Evolutionary conservation across 2,113 vertebrate species (phyloP), one percentile per base, ranked within the genome.

Genomic region (Dasypus novemcinctus): DNA sequence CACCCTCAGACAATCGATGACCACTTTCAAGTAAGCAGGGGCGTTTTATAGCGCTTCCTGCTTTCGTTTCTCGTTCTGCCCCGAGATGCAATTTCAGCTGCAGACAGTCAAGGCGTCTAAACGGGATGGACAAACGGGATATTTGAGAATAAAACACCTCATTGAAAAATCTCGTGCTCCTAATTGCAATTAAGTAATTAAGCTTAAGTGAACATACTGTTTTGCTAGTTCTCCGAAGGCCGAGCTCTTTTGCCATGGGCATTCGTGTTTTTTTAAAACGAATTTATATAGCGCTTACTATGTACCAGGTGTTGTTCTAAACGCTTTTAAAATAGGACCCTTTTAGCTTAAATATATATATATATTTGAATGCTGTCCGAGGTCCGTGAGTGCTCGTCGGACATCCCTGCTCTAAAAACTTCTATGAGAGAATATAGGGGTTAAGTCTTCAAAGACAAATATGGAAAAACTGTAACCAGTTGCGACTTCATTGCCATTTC

Each of bases 361-460:
- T n/a, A 57, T 76, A 20, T n/a, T 29, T 87, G 69, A 66, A 82
- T 74, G 3, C 33, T 23, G 63, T 49, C 46, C 71, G 81, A 94
- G 95, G 88, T 81, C 59, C 41, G 52, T 29, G 36, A 63, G 61
- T 88, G 74, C 54, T 94, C 84, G 86, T 91, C 61, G 7, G 83
- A 86, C 4, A 36, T 71, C 59, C 76, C 74, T 41, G 71, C n/a
- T 88, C 27, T 75, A 82, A 41, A 74, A 90, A 90, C 91, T 82
- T 72, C 94, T 83, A 83, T 38, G 87, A 90, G 75, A 52, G 1
- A 6, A n/a, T 64, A 83, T 7, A 64, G 52, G 49, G 59, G 93
- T 86, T 94, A 93, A 89, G 64, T 87, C 89, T 96, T 90, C 86
- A 88, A 96, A 94, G 76, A 85, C 52, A 94, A 96, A 91, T 43